Evolutionary conservation across 2,888 invertebrate genomes (phyloP).

Genomic region (Philaethria dido): DNA sequence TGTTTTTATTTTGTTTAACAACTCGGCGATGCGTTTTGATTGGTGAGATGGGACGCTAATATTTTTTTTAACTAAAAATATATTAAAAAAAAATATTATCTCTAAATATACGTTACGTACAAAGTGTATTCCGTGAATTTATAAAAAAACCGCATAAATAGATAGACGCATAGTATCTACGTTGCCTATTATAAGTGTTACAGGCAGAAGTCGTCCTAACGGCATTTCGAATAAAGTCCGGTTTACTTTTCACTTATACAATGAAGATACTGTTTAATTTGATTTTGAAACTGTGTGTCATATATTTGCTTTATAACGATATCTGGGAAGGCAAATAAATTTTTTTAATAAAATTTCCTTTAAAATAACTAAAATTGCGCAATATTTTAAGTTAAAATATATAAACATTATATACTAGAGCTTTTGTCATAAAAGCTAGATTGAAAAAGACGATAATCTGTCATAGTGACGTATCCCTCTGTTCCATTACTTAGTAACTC

Average conservation of each 20-base stretch:
- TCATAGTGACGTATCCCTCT: no score
- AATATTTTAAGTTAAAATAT: no score
- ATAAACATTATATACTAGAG: no score
- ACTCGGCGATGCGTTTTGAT: slow-evolving; percentile 51
- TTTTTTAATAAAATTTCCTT: not conserved
- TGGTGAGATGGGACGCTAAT: slow-evolving; percentile 37
- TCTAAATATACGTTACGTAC: not conserved
- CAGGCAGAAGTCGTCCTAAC: slow-evolving; percentile 29
- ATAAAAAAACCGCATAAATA: slow-evolving; percentile 42
- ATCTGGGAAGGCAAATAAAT: not conserved
- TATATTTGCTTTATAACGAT: not conserved
- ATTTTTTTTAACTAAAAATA: not conserved
- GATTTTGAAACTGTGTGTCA: slow-evolving; percentile 32
- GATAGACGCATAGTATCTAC: slow-evolving; percentile 51
- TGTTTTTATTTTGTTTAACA: slow-evolving; percentile 35
- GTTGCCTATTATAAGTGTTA: slow-evolving; percentile 53
- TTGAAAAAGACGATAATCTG: no score
- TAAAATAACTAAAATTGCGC: not conserved
- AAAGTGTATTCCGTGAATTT: slow-evolving; percentile 29
- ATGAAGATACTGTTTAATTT: slow-evolving; percentile 31
- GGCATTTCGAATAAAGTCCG: not conserved
- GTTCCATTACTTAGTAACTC: no score
- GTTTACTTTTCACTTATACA: slow-evolving; percentile 5
- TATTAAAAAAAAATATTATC: not conserved
- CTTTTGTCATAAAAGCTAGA: no score